Evolutionary conservation across 2,113 vertebrate genomes (phyloP).

Genomic region (Tilapia sparmanii): DNA sequence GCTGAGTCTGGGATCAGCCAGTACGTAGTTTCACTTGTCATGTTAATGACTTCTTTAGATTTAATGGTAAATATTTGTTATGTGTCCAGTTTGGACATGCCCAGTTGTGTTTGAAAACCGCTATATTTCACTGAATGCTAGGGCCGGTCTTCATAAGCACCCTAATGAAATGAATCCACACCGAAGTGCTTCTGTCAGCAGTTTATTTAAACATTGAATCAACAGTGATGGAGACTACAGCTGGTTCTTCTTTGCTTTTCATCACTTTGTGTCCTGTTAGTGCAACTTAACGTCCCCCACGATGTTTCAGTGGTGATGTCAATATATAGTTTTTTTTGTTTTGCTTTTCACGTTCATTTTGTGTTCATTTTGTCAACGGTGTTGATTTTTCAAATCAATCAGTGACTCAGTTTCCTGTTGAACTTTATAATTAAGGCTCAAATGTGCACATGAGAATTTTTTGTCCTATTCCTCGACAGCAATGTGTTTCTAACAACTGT

Average conservation of each 20-base stretch:
- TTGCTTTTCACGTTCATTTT: not conserved
- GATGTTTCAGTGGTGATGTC: not conserved
- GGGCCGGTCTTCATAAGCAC: not conserved
- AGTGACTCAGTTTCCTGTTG: not conserved
- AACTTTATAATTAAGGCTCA: not conserved
- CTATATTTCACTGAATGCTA: not conserved
- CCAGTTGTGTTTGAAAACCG: not conserved
- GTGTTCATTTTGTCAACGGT: not conserved
- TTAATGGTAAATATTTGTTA: slow-evolving; percentile 1
- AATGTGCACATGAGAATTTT: not conserved
- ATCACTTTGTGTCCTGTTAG: not conserved
- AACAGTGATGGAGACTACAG: not conserved
- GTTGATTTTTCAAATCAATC: not conserved
- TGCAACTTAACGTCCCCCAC: not conserved
- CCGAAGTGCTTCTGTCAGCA: not conserved
- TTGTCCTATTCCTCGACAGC: not conserved
- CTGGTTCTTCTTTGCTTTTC: not conserved
- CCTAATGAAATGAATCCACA: not conserved
- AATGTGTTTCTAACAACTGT: not conserved
- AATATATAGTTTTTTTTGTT: not conserved
- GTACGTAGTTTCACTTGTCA: slow-evolving; percentile 23
- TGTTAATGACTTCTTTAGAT: slow-evolving; percentile 1
- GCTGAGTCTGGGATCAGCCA: slow-evolving; percentile 8
- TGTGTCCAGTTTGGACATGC: not conserved
- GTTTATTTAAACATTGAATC: not conserved